Evolutionary conservation across 2,797 vertebrate species (phyloP).

Genomic region (Erpetoichthys calabaricus): DNA sequence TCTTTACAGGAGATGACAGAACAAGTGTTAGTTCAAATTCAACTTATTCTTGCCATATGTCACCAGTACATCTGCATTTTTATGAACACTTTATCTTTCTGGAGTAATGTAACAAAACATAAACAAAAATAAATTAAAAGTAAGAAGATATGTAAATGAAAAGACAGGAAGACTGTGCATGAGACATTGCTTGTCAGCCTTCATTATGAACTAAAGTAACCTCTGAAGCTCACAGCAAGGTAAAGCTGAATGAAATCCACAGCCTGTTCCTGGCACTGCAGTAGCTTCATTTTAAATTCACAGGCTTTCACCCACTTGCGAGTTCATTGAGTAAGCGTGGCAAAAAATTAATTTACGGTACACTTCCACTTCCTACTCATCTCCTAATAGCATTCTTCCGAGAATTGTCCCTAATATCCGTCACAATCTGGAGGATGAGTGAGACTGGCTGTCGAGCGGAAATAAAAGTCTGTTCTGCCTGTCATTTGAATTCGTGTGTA

Average conservation of each 20-base stretch:
- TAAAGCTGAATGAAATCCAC: slow-evolving; percentile 2
- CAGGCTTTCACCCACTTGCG: neutral
- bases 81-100: no score
- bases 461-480: slow-evolving; percentile 28
- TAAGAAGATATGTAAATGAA: no score
- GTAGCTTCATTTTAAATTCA: slow-evolving; percentile 5
- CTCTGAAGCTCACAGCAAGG: neutral
- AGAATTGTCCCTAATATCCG: slow-evolving; percentile 16
- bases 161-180: no score
- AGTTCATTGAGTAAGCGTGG: slow-evolving; percentile 1
- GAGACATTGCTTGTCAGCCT: no score
- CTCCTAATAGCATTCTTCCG: slow-evolving; percentile 25
- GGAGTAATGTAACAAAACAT: no score
- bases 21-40: no score
- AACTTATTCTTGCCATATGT: no score
- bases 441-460: slow-evolving; percentile 15
- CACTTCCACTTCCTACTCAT: slow-evolving; percentile 9
- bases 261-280: no score
- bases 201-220: neutral
- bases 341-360: slow-evolving; percentile 6
- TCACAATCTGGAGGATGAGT: slow-evolving; percentile 22
- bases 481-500: no score
- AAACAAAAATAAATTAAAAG: no score
- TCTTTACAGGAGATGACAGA: no score
- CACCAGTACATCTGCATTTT: no score